Conservation (phyloP, 1,140 invertebrate genomes). For the Drosophila tropicalis region DNA sequence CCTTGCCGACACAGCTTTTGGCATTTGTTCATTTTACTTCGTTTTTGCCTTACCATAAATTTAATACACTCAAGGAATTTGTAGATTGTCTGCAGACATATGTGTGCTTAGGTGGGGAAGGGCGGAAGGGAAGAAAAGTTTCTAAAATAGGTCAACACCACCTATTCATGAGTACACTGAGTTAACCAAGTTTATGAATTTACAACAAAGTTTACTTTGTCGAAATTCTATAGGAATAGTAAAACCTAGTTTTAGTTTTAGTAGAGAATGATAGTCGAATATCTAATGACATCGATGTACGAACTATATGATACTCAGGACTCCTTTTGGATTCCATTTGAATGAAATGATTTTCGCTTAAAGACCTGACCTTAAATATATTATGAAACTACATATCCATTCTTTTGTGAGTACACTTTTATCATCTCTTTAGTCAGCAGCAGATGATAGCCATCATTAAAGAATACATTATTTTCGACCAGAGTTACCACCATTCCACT, state of each 20-base stretch:
- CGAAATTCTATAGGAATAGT: neutral
- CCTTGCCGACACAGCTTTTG: constrained; percentile 39
- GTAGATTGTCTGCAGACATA: constrained; percentile 10
- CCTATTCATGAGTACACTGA: neutral
- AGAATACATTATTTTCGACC: constrained; percentile 4
- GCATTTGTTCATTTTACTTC: constrained; percentile 21
- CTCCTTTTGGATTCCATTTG: too few species aligned
- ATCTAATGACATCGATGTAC: too few species aligned
- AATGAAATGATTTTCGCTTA: too few species aligned
- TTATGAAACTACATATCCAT: neutral
- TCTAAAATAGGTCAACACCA: constrained; percentile 13
- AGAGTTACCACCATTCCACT: neutral
- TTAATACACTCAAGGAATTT: constrained; percentile 33
- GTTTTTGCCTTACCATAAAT: constrained; percentile 32
- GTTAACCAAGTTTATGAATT: neutral
- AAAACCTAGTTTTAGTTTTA: too few species aligned
- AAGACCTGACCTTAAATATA: neutral
- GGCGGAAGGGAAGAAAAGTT: neutral
- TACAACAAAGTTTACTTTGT: neutral
- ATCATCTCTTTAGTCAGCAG: neutral
- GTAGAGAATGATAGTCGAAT: neutral
- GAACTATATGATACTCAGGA: too few species aligned
- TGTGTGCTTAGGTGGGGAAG: neutral
- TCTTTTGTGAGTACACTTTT: neutral
- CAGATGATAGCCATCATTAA: neutral